Evolutionary conservation across 2,113 vertebrate genomes (phyloP), one percentile per base, ranked within the genome.

Genomic region (Climacteris rufus): DNA sequence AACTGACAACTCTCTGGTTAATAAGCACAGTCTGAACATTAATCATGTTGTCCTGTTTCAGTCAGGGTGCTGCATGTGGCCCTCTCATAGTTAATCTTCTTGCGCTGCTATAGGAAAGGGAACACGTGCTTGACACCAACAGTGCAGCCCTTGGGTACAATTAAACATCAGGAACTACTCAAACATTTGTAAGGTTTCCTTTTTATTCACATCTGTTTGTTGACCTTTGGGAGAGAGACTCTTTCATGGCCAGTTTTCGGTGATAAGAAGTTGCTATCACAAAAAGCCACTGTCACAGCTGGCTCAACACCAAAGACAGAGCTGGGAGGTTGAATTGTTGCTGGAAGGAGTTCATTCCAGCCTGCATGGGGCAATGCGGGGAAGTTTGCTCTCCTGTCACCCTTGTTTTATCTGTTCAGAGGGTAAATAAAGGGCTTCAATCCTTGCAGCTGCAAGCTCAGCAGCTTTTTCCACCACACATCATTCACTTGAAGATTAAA

Each of bases 141-240:
- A 0, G 81, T 42, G 53, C 53, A 85, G 82, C 87, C 74, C 78
- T 82, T 2, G 50, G 81, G 91, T 92, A 64, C 61, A 76, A 84
- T 79, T 84, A 94, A 89, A 82, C 96, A 95, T 91, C 57, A 69
- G 93, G 93, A 96, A 93, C 78, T 87, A 79, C 91, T 96, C 95
- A 91, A 72, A 65, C 10, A 9, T 95, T 79, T 79, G 65, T 68
- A 75, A 60, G 40, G 53, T 89, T 95, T 86, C 90, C 76, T 90
- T 95, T 96, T 90, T 37, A 80, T 54, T 63, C 74, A 94, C 94
- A 96, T 95, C 91, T 96, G 91, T 71, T 93, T 83, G 44, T 76
- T 96, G 95, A 96, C 93, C 94, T 96, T 80, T 69, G 44, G 14
- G 54, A 87, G 22, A 9, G 20, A 74, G 35, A 84, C 78, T 37